Percentiles rank a stretch among this genome's conserved stretches.
Evolutionary conservation across 1,140 invertebrate species (phyloP).

Genomic region (Ceratitis capitata): DNA sequence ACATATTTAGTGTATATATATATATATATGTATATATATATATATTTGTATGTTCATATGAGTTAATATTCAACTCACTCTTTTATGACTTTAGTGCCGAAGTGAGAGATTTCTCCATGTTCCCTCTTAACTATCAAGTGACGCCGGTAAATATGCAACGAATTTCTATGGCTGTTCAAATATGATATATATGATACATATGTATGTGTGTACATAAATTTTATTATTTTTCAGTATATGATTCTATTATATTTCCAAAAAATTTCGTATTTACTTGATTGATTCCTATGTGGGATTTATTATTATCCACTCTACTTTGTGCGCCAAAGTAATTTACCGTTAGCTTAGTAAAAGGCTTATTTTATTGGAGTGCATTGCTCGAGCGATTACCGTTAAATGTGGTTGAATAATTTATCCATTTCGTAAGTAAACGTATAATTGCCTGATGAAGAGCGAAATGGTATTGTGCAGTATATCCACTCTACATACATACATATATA

Average conservation of each 20-base stretch:
- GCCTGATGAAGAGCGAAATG: neutral
- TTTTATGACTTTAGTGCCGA: too few relatives aligned
- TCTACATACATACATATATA: too few relatives aligned
- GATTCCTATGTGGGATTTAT: constrained; percentile 15
- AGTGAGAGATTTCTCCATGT: too few relatives aligned
- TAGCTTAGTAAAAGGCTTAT: neutral
- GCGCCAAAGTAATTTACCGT: constrained; percentile 9
- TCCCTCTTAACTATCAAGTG: neutral
- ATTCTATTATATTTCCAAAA: neutral
- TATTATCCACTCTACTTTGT: neutral
- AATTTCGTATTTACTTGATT: neutral
- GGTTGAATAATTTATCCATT: neutral
- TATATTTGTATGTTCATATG: neutral
- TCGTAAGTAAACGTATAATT: too few relatives aligned
- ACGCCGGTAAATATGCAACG: neutral
- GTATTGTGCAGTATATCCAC: neutral
- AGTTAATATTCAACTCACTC: neutral
- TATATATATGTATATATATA: neutral
- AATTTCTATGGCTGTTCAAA: neutral
- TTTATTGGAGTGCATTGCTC: neutral
- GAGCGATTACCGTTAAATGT: neutral
- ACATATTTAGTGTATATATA: neutral
- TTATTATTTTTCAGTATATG: neutral
- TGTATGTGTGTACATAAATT: too few relatives aligned
- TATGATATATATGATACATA: too few relatives aligned